phyloP scores from a whole-genome alignment of 2,888 invertebrate genomes.

The Hirtodrosophila cameraria region DNA sequence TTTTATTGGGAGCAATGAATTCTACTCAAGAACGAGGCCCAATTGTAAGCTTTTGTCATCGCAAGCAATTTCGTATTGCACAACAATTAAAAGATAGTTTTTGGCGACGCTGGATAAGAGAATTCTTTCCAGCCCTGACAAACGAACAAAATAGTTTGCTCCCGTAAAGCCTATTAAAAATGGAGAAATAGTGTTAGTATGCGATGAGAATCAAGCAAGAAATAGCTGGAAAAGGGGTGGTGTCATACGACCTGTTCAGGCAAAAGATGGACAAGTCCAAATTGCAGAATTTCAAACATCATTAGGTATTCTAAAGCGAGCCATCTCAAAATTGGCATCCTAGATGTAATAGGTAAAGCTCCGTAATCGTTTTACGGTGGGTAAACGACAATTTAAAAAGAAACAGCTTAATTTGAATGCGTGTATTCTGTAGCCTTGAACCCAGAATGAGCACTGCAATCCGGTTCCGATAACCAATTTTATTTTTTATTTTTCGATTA shows the following conservation, averaged over 20 bases:
- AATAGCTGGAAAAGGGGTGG: not conserved
- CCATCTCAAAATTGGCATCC: no score
- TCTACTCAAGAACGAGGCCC: not conserved
- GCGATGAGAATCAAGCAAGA: no score
- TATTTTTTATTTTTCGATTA: no score
- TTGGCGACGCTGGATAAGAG: no score
- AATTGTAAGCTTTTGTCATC: not conserved
- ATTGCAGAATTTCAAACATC: not conserved
- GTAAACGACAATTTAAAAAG: no score
- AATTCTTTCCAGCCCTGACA: no score
- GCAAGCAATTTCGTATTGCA: not conserved
- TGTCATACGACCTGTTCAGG: not conserved
- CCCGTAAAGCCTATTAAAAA: not conserved
- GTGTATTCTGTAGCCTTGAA: no score
- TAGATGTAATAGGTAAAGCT: no score
- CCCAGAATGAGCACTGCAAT: no score
- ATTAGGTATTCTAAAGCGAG: not conserved
- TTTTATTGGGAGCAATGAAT: conserved; percentile 15
- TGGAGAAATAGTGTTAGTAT: not conserved
- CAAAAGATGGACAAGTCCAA: not conserved
- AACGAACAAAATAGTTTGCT: not conserved
- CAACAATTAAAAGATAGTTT: not conserved
- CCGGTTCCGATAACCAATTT: no score
- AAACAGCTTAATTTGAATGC: no score
- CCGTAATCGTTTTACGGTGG: no score